Conservation (phyloP, 2,888 invertebrate species). For the Ditula angustiorana region DNA sequence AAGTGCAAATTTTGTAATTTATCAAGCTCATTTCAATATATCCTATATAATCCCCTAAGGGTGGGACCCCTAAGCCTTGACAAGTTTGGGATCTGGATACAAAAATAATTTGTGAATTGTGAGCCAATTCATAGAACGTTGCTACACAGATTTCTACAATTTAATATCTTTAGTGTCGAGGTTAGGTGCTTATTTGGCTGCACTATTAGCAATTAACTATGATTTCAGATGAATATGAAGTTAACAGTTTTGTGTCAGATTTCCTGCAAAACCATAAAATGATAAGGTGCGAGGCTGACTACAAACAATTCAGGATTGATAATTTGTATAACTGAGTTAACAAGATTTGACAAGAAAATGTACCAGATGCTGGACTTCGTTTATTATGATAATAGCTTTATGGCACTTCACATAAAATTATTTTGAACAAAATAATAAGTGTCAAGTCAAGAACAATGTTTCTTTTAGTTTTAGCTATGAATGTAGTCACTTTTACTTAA, state of each 20-base stretch:
- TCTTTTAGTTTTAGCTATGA: neutral
- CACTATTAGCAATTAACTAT: too few relatives aligned
- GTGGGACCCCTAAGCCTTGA: too few relatives aligned
- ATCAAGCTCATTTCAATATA: neutral
- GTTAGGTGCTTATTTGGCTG: too few relatives aligned
- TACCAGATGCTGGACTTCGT: conserved; percentile 1
- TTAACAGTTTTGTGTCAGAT: conserved; percentile 77
- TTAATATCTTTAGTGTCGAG: too few relatives aligned
- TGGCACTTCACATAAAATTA: too few relatives aligned
- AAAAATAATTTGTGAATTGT: too few relatives aligned
- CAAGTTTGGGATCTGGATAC: too few relatives aligned
- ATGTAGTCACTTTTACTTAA: neutral
- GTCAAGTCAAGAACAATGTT: neutral
- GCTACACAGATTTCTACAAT: too few relatives aligned
- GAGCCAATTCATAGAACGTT: too few relatives aligned
- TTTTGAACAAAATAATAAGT: neutral
- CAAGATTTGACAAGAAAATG: neutral
- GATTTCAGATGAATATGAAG: conserved; percentile 83
- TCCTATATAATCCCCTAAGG: too few relatives aligned
- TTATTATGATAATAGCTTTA: too few relatives aligned
- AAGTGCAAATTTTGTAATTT: conserved; percentile 46
- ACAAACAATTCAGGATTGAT: conserved; percentile 70
- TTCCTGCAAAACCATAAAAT: conserved; percentile 80
- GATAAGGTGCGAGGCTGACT: conserved; percentile 83
- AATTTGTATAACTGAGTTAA: conserved; percentile 54